Evolutionary conservation across 2,888 invertebrate genomes (phyloP), one percentile per base, ranked within the genome.

Genomic region (Rugalucina vietnamica): DNA sequence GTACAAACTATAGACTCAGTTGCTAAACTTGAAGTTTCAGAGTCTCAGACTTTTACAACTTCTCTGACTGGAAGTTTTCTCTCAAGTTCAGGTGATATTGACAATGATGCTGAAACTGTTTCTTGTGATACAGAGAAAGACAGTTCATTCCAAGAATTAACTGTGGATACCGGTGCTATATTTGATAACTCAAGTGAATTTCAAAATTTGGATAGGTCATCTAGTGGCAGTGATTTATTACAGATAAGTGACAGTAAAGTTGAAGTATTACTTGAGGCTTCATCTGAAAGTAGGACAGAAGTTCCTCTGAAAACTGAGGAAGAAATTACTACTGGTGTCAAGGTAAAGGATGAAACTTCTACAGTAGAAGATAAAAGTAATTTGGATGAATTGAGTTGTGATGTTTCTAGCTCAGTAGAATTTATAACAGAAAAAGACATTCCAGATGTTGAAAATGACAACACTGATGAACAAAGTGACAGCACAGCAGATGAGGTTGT

Each of bases 391-490:
- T 18, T 65, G 21, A 34, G 21, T 34, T 12, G 27, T 57, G 86
- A 86, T 81, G 85, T 86, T 21, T 86, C 82, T n/a, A 87, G 86
- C 60, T 89, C 86, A 29, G 85, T 86, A 37, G 88, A 86, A 74
- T 79, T 88, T 84, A 82, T 88, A n/a, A 82, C 70, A 72, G 81
- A 82, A 32, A 77, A 65, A 74, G 88, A 89, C 65, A 57, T 82
- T 72, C 54, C 74, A 36, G 37, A 27, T 18, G 43, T 37, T 34
- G 82, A 77, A 43, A 77, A 72, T 71, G 43, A 73, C n/a, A 54
- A 14, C 18, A 50, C 37, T 36, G n/a, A n/a, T n/a, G 39, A 36
- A 34, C 24, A 60, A 57, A 49, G 4, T 37, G 69, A 78, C 2
- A n/a, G 14, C 2, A 21, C 27, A 29, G n/a, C 76, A 21, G 18